Percentiles rank a stretch among this genome's conserved stretches.
Conservation (phyloP, 1,140 invertebrate species). For the Eulimnadia texana region DNA sequence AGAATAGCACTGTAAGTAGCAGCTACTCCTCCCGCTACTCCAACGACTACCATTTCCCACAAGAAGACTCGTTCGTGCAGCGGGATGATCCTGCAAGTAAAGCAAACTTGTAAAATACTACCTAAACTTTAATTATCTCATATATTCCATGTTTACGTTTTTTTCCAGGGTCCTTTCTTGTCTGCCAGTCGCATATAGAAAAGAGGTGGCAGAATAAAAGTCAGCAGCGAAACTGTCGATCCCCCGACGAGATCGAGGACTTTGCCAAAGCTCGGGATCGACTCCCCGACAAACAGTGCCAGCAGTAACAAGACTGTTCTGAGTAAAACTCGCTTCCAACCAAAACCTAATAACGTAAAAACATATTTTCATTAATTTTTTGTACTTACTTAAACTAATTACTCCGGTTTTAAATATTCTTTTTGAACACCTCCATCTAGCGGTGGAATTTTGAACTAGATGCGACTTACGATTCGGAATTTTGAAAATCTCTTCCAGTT, state of each 20-base stretch:
- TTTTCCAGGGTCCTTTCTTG: conserved; percentile 19
- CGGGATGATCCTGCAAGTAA: conserved; percentile 30
- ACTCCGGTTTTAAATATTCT: conserved; percentile 10
- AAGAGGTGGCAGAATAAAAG: conserved; percentile 48
- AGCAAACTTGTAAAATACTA: neutral
- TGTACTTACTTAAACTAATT: too few species aligned
- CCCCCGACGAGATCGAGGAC: conserved; percentile 55
- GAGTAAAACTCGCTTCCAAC: conserved; percentile 41
- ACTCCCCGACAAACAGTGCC: conserved; percentile 47
- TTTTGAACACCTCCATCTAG: conserved; percentile 1
- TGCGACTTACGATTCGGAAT: conserved; percentile 40
- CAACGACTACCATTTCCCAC: conserved; percentile 43
- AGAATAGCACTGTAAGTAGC: conserved; percentile 44
- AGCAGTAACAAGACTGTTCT: conserved; percentile 39
- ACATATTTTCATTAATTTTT: too few species aligned
- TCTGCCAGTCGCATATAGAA: conserved; percentile 47
- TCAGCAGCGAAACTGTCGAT: conserved; percentile 46
- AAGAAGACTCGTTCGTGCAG: conserved; percentile 32
- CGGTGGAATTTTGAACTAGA: neutral
- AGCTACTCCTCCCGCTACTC: conserved; percentile 39
- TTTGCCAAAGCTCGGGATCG: conserved; percentile 50
- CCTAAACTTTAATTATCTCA: neutral
- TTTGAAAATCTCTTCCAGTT: conserved; percentile 49
- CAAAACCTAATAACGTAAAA: conserved; percentile 39
- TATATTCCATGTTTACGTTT: neutral